Percentiles rank a stretch among this genome's conserved stretches.
phyloP scores from a whole-genome alignment of 2,888 invertebrate species.

The Yponomeuta malinellus region DNA sequence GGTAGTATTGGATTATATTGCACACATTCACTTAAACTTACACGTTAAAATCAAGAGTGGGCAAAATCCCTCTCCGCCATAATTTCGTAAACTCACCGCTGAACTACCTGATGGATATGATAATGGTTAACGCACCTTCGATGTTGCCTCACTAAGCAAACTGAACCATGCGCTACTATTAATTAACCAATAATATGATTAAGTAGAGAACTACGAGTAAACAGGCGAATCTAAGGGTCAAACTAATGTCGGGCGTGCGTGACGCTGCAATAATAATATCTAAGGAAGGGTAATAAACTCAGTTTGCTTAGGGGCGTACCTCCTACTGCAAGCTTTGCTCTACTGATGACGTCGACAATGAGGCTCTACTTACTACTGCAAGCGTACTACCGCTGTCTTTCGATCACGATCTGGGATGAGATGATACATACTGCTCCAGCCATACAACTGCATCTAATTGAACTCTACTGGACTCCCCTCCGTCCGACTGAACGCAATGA shows the following conservation, averaged over 20 bases:
- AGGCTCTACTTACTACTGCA: slow-evolving; percentile 24
- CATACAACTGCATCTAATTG: slow-evolving; percentile 23
- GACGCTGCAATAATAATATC: slow-evolving; percentile 9
- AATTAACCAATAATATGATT: neutral
- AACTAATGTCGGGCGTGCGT: slow-evolving; percentile 6
- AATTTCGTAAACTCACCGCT: slow-evolving; percentile 73
- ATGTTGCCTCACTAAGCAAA: slow-evolving; percentile 62
- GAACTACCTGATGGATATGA: slow-evolving; percentile 69
- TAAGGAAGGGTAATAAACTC: slow-evolving; percentile 25
- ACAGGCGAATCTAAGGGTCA: neutral
- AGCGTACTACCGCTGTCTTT: slow-evolving; percentile 26
- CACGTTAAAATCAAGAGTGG: slow-evolving; percentile 56
- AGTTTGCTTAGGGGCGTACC: slow-evolving; percentile 62
- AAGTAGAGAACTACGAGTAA: neutral
- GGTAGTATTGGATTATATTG: slow-evolving; percentile 62
- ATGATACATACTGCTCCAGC: slow-evolving; percentile 25
- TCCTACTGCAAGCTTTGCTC: slow-evolving; percentile 59
- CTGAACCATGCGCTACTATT: slow-evolving; percentile 29
- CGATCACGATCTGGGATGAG: slow-evolving; percentile 39
- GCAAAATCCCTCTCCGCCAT: slow-evolving; percentile 76
- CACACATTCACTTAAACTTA: slow-evolving; percentile 66
- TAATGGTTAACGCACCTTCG: slow-evolving; percentile 48
- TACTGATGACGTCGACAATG: slow-evolving; percentile 39
- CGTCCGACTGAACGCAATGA: slow-evolving; percentile 27
- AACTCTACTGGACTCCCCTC: slow-evolving; percentile 15